These are phyloP conservation scores for Myocastor coypus DNA, from an alignment of 2,113 vertebrate genomes.

Conservation along the genomic window DNA sequence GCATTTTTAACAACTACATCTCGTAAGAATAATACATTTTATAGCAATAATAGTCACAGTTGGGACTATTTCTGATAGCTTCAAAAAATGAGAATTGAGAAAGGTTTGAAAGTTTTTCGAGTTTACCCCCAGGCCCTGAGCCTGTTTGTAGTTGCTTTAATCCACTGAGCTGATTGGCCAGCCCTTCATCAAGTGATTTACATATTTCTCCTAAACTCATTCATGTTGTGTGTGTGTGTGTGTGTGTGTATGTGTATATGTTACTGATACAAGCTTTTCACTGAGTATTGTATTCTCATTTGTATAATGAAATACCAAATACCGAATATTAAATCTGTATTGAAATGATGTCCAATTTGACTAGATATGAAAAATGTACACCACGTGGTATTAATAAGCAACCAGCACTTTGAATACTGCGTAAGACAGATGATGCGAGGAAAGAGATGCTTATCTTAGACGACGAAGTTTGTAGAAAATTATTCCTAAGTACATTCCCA, in stretches of 20 bases:
- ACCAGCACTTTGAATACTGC: background rate
- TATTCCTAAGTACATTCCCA: background rate
- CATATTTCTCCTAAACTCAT: background rate
- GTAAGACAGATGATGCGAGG: background rate
- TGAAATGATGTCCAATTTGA: slow-evolving; percentile 34
- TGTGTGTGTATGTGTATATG: background rate
- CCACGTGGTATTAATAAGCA: background rate
- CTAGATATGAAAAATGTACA: background rate
- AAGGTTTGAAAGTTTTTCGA: background rate
- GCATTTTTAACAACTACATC: background rate
- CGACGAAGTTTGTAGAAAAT: background rate
- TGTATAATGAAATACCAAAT: background rate
- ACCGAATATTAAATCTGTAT: slow-evolving; percentile 6
- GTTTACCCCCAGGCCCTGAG: too few relatives aligned
- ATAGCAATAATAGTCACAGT: background rate
- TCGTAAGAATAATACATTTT: background rate
- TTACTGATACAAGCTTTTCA: background rate
- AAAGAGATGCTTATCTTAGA: background rate
- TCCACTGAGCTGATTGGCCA: too few relatives aligned
- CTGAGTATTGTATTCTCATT: background rate
- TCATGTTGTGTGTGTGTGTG: slow-evolving; percentile 38
- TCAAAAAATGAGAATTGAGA: background rate
- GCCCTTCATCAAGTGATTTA: slow-evolving; percentile 35
- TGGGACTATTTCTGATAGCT: background rate
- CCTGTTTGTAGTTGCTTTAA: too few relatives aligned